Percentiles rank a stretch among this genome's conserved stretches.
Evolutionary conservation across 2,797 vertebrate species (phyloP).

Genomic region (Sebastes oblongus): DNA sequence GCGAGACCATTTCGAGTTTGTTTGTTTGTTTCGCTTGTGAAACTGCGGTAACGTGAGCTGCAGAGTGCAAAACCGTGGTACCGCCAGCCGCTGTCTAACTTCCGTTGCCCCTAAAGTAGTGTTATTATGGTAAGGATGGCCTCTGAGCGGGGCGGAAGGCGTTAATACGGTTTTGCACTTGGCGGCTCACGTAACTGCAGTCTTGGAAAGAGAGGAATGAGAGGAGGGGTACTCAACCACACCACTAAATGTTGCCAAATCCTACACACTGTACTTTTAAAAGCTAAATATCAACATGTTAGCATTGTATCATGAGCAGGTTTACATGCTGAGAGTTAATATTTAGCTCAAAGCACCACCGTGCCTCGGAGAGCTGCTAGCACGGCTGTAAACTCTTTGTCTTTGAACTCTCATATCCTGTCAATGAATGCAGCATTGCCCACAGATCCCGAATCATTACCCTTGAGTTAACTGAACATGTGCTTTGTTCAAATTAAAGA

Average conservation of each 20-base stretch:
- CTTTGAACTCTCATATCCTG: slow-evolving; percentile 23
- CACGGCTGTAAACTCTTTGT: neutral
- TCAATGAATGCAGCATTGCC: slow-evolving; percentile 28
- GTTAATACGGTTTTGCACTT: too few relatives aligned
- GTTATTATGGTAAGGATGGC: too few relatives aligned
- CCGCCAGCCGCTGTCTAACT: too few relatives aligned
- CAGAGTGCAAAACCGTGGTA: too few relatives aligned
- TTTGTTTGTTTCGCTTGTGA: too few relatives aligned
- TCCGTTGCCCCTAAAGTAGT: fast-evolving
- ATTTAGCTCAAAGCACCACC: neutral
- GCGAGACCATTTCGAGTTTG: too few relatives aligned
- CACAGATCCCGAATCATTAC: neutral
- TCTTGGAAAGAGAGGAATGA: too few relatives aligned
- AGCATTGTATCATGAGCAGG: neutral
- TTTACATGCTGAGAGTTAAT: neutral
- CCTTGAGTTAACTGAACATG: slow-evolving; percentile 16
- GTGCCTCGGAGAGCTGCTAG: slow-evolving; percentile 1
- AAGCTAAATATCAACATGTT: neutral
- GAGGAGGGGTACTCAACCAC: too few relatives aligned
- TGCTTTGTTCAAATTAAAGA: slow-evolving; percentile 27
- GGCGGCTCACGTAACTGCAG: too few relatives aligned
- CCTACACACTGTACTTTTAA: neutral
- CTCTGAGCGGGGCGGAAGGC: too few relatives aligned
- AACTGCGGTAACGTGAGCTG: fast-evolving
- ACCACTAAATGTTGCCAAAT: too few relatives aligned